These are phyloP conservation scores for Trachelus tabidus DNA, from an alignment of 2,888 invertebrate genomes.

Conservation along the genomic window DNA sequence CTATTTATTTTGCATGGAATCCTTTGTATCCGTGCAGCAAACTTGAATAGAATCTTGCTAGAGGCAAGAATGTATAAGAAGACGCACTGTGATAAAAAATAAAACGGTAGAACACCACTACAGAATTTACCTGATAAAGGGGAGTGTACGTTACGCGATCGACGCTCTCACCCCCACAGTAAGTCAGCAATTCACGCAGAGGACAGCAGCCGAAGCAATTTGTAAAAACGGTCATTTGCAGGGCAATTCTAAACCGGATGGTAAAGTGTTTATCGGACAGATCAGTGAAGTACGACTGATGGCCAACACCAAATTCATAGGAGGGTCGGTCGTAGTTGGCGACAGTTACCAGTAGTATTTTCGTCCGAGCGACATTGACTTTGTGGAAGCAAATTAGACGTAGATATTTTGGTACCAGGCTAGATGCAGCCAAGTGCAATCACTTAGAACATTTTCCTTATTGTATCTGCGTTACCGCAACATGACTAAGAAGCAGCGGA, in stretches of 20 bases:
- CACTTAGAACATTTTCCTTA: background rate
- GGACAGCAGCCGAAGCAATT: constrained; percentile 37
- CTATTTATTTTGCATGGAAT: background rate
- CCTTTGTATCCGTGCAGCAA: background rate
- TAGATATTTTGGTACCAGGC: background rate
- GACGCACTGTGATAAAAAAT: background rate
- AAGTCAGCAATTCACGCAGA: constrained; percentile 4
- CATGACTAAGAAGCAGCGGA: background rate
- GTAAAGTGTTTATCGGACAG: background rate
- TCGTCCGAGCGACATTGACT: constrained; percentile 51
- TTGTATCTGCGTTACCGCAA: background rate
- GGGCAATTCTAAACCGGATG: background rate
- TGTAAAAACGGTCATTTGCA: constrained; percentile 18
- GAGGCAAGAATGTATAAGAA: background rate
- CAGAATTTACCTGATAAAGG: constrained; percentile 48
- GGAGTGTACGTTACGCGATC: constrained; percentile 55
- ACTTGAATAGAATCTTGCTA: background rate
- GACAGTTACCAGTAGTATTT: constrained; percentile 49
- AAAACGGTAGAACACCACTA: background rate
- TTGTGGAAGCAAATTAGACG: constrained; percentile 22
- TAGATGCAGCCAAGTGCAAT: background rate
- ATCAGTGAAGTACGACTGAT: constrained; percentile 26
- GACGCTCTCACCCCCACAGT: constrained; percentile 38
- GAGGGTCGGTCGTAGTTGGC: constrained; percentile 10
- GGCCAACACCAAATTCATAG: constrained; percentile 5